Evolutionary conservation across 2,113 vertebrate genomes (phyloP).

Genomic region (Microtus oregoni): DNA sequence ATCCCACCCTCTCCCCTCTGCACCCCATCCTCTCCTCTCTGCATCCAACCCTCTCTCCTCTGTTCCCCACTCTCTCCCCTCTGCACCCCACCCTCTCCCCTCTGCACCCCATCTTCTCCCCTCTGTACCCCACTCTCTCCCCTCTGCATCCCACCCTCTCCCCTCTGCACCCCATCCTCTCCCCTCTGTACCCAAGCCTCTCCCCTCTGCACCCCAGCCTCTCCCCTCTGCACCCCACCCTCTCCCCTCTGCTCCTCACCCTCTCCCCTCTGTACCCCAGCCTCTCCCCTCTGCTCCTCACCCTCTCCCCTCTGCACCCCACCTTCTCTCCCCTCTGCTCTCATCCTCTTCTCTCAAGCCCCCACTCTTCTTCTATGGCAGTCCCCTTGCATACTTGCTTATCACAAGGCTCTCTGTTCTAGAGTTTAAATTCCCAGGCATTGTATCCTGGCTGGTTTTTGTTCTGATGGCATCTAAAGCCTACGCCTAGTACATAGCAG

Average conservation of each 20-base stretch:
- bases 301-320: not conserved
- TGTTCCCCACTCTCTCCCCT: not conserved
- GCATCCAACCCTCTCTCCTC: no score
- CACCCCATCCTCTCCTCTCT: accelerated
- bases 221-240: not conserved
- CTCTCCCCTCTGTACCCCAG: not conserved
- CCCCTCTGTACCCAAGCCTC: not conserved
- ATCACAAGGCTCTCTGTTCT: not conserved
- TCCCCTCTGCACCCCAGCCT: not conserved
- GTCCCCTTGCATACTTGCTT: not conserved
- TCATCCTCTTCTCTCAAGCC: not conserved
- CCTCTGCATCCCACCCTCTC: not conserved
- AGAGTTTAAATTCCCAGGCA: not conserved
- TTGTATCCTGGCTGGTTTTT: no score
- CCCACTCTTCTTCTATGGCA: accelerated
- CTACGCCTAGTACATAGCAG: no score
- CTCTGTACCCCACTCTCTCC: no score
- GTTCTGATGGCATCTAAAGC: not conserved
- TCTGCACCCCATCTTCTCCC: not conserved
- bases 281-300: no score
- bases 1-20: not conserved
- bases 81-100: no score
- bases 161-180: not conserved
- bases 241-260: no score
- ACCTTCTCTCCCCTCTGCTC: not conserved